A percentile compares a stretch with the other conserved stretches of the same genome.
phyloP scores from a whole-genome alignment of 2,888 invertebrate genomes.

The Petrolisthes manimaculis region DNA sequence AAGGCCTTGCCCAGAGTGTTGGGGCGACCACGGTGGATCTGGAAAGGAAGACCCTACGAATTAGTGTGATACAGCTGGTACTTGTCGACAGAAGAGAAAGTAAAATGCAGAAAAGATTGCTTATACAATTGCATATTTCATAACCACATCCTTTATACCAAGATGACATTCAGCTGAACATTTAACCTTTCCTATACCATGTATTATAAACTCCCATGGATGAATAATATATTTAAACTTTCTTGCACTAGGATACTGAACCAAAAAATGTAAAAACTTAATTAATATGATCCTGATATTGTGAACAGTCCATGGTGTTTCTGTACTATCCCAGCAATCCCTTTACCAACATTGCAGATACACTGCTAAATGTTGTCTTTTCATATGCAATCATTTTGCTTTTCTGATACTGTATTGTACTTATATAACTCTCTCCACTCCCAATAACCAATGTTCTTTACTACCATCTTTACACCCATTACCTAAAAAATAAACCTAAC shows the following conservation, averaged over 20 bases:
- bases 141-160: no score
- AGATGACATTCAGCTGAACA: background rate
- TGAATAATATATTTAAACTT: no score
- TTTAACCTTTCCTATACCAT: background rate
- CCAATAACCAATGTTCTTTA: background rate
- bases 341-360: no score
- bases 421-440: background rate
- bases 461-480: background rate
- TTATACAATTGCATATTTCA: no score
- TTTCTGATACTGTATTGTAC: background rate
- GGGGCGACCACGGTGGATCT: slow-evolving; percentile 64
- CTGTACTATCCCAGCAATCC: no score
- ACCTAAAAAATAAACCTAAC: slow-evolving; percentile 2
- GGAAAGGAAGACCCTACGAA: background rate
- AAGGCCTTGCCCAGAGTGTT: slow-evolving; percentile 65
- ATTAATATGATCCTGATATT: no score
- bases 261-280: no score
- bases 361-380: background rate
- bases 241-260: no score
- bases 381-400: background rate
- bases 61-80: background rate
- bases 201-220: background rate
- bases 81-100: no score
- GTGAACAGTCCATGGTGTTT: no score
- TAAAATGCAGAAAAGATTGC: no score